phyloP scores from a whole-genome alignment of 1,140 invertebrate genomes.

The Sesamia nonagrioides region DNA sequence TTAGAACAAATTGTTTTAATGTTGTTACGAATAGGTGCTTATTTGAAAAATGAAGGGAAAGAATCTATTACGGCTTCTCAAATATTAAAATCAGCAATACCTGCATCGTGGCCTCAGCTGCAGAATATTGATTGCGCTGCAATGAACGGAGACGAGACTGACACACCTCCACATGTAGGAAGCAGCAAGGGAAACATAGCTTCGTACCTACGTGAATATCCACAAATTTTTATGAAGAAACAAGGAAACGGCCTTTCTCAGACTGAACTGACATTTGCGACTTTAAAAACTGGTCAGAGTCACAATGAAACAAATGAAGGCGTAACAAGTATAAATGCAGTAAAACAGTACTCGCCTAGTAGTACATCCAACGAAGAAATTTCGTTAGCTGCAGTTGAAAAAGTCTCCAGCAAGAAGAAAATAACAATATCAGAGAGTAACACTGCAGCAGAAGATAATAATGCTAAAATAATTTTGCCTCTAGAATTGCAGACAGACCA shows the following conservation, averaged over 20 bases:
- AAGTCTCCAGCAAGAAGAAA: slow-evolving; percentile 3
- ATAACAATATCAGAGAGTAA: background rate
- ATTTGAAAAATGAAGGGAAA: slow-evolving; percentile 64
- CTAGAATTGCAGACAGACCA: background rate
- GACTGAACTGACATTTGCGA: slow-evolving; percentile 48
- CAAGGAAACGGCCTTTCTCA: slow-evolving; percentile 57
- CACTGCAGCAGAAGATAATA: background rate
- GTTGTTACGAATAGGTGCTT: slow-evolving; percentile 72
- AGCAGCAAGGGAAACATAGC: slow-evolving; percentile 65
- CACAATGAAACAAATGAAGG: slow-evolving; percentile 42
- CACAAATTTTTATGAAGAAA: slow-evolving; percentile 80
- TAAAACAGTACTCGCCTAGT: slow-evolving; percentile 1
- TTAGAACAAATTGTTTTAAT: slow-evolving; percentile 81
- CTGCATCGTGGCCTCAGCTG: slow-evolving; percentile 50
- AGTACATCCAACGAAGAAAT: slow-evolving; percentile 28
- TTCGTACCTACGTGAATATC: slow-evolving; percentile 77
- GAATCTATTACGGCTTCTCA: slow-evolving; percentile 48
- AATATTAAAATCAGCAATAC: slow-evolving; percentile 55
- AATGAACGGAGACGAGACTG: slow-evolving; percentile 62
- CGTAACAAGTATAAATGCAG: slow-evolving; percentile 18
- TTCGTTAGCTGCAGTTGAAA: background rate
- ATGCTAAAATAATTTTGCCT: background rate
- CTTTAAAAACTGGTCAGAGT: slow-evolving; percentile 51
- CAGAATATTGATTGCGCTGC: slow-evolving; percentile 58
- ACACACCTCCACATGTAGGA: slow-evolving; percentile 67